A percentile compares a stretch with the other conserved stretches of the same genome.
Conservation (phyloP, 2,888 invertebrate genomes). For the Diogma glabrata region DNA sequence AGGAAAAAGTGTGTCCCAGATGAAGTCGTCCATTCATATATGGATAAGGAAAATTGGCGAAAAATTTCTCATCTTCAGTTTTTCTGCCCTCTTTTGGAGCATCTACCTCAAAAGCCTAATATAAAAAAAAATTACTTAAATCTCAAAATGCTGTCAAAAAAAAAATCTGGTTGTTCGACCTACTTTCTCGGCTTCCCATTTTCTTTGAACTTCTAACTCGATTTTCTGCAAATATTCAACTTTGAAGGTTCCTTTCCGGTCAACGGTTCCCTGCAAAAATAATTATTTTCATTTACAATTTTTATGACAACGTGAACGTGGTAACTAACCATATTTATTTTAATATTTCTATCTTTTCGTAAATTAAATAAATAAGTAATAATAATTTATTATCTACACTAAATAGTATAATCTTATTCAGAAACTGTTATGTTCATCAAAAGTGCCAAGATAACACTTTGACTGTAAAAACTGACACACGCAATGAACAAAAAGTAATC, state of each 20-base stretch:
- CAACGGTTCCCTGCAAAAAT: slow-evolving; percentile 26
- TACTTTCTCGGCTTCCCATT: slow-evolving; percentile 71
- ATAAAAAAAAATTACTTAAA: slow-evolving; percentile 1
- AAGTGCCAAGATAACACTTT: too few relatives aligned
- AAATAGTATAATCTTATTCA: too few relatives aligned
- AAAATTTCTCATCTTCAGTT: slow-evolving; percentile 63
- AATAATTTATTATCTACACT: too few relatives aligned
- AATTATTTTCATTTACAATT: background rate
- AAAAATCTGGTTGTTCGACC: too few relatives aligned
- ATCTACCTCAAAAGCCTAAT: slow-evolving; percentile 59
- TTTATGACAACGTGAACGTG: background rate
- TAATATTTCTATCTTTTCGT: too few relatives aligned
- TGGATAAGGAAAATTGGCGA: slow-evolving; percentile 94
- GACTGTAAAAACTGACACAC: too few relatives aligned
- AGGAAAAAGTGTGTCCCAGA: slow-evolving; percentile 92
- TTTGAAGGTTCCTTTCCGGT: slow-evolving; percentile 92
- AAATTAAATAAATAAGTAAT: too few relatives aligned
- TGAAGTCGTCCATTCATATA: slow-evolving; percentile 99
- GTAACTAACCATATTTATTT: background rate
- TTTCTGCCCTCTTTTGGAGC: slow-evolving; percentile 52
- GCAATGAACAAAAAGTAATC: too few relatives aligned
- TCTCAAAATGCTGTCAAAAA: background rate
- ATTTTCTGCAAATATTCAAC: slow-evolving; percentile 85
- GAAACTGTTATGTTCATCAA: too few relatives aligned
- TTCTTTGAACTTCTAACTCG: slow-evolving; percentile 71